Percentiles rank a stretch among this genome's conserved stretches.
phyloP scores from a whole-genome alignment of 2,888 invertebrate species.

The Volucella inanis region DNA sequence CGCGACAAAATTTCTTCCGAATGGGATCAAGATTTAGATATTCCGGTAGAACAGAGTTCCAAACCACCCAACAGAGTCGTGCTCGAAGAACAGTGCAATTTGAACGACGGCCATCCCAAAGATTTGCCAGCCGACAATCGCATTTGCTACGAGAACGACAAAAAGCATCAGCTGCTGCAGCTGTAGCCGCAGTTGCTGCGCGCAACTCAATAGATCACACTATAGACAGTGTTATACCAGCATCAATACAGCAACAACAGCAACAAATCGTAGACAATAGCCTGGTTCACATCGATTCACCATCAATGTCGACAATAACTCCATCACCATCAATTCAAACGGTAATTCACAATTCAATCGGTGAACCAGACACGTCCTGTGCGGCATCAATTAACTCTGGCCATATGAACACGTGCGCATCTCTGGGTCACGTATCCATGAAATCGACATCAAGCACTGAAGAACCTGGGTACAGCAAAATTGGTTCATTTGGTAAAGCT shows the following conservation, averaged over 20 bases:
- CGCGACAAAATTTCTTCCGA: conserved; percentile 97
- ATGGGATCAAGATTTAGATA: conserved; percentile 97
- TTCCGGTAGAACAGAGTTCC: conserved; percentile 98
- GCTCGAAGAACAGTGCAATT: conserved; percentile 97
- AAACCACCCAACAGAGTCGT: conserved; percentile 95
- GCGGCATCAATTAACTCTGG: conserved; percentile 80
- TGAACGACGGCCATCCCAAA: conserved; percentile 97
- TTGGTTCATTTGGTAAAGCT: conserved; percentile 83
- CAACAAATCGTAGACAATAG: conserved; percentile 71
- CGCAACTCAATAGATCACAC: conserved; percentile 79
- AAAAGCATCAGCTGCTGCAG: conserved; percentile 81
- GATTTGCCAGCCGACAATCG: conserved; percentile 96
- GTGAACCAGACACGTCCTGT: conserved; percentile 78
- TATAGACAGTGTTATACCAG: conserved; percentile 78
- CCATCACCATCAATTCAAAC: conserved; percentile 82
- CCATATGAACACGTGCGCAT: conserved; percentile 79
- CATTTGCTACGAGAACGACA: conserved; percentile 93
- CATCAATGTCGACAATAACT: conserved; percentile 78
- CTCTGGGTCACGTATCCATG: conserved; percentile 82
- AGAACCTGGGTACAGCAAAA: conserved; percentile 82
- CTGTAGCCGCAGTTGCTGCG: conserved; percentile 80
- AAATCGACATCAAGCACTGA: conserved; percentile 83
- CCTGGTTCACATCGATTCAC: conserved; percentile 63
- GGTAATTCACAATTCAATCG: conserved; percentile 81
- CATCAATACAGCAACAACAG: conserved; percentile 76